These are phyloP conservation scores for Adela reaumurella DNA, from an alignment of 2,888 invertebrate genomes.

Conservation along the genomic window DNA sequence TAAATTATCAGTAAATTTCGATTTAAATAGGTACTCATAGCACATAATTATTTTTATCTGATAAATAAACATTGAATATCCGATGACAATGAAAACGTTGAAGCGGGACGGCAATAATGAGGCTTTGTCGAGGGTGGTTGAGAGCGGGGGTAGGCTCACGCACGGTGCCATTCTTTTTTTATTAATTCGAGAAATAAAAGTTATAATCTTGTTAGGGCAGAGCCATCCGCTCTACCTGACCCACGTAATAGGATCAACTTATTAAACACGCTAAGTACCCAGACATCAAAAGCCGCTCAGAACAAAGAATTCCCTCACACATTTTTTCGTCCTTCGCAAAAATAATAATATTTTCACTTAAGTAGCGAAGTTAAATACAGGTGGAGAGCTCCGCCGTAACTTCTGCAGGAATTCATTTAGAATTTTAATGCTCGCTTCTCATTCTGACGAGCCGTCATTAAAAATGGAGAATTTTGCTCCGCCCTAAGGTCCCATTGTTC, in stretches of 20 bases:
- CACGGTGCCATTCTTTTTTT: conserved; percentile 32
- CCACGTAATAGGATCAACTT: conserved; percentile 58
- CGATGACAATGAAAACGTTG: too few species aligned
- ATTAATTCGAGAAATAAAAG: conserved; percentile 53
- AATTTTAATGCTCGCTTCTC: not conserved
- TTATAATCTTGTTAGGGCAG: conserved; percentile 53
- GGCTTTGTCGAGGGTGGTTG: not conserved
- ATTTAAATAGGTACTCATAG: too few species aligned
- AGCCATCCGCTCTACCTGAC: conserved; percentile 44
- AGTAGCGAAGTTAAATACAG: not conserved
- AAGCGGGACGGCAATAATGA: too few species aligned
- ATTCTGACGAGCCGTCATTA: too few species aligned
- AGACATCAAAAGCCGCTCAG: conserved; percentile 45
- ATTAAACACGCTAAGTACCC: conserved; percentile 51
- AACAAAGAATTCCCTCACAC: not conserved
- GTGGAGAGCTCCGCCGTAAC: not conserved
- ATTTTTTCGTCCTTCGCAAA: not conserved
- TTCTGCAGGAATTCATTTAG: not conserved
- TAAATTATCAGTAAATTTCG: too few species aligned
- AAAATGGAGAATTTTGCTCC: too few species aligned
- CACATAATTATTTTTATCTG: too few species aligned
- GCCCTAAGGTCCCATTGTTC: too few species aligned
- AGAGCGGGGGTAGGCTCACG: conserved; percentile 23
- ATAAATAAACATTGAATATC: too few species aligned
- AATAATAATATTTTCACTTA: not conserved